Conservation (phyloP, 2,113 vertebrate species). For the Coreoperca whiteheadi region DNA sequence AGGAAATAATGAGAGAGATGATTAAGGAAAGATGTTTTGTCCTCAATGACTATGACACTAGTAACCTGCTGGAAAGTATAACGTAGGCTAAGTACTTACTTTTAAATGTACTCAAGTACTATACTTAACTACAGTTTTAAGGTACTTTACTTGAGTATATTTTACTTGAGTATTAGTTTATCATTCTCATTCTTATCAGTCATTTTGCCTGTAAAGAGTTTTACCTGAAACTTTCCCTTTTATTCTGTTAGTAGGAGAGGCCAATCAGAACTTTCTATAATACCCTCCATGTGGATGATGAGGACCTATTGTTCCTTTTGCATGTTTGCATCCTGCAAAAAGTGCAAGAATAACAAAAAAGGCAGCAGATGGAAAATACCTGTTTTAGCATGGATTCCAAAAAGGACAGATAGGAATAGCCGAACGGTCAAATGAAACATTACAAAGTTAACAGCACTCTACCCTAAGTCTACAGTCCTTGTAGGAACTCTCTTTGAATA, state of each 20-base stretch:
- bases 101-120: background rate
- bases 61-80: background rate
- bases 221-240: background rate
- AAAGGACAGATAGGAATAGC: background rate
- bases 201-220: background rate
- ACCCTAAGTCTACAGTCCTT: background rate
- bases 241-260: no score
- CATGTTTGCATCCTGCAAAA: background rate
- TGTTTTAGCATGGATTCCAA: background rate
- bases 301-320: background rate
- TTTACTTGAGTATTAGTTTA: background rate
- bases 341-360: background rate
- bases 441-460: no score
- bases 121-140: background rate
- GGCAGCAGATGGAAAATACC: background rate
- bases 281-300: background rate
- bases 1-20: conserved; percentile 16
- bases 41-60: background rate
- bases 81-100: background rate
- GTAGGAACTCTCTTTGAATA: background rate
- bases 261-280: background rate
- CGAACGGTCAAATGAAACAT: no score
- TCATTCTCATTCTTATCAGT: no score
- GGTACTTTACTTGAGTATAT: background rate
- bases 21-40: conserved; percentile 7